Percentiles rank a stretch among this genome's conserved stretches.
phyloP scores from a whole-genome alignment of 2,797 vertebrate genomes.

The Crypturellus tataupa region DNA sequence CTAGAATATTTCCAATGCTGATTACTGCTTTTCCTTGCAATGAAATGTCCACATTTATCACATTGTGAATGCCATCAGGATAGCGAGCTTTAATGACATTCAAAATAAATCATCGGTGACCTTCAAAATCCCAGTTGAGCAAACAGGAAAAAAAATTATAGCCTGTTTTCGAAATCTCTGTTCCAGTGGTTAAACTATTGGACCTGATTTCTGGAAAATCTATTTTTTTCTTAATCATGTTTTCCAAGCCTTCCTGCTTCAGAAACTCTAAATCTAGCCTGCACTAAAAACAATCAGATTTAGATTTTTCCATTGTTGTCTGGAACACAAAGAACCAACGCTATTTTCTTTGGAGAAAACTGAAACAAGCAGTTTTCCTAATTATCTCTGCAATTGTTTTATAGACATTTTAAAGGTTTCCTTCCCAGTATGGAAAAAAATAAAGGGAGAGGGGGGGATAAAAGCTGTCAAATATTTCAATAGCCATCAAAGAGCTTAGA shows the following conservation, averaged over 20 bases:
- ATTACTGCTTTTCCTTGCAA: not conserved
- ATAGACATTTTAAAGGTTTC: constrained; percentile 57
- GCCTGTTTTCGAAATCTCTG: not conserved
- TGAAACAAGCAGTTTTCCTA: constrained; percentile 64
- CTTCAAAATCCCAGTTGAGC: not conserved
- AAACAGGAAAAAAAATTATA: not conserved
- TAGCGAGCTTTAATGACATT: fast-evolving
- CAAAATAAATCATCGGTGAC: not conserved
- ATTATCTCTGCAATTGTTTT: constrained; percentile 50
- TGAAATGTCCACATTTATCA: not conserved
- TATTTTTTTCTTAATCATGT: not conserved
- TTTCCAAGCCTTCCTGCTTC: constrained; percentile 56
- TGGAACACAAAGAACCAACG: constrained; percentile 61
- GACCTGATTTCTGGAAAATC: not conserved
- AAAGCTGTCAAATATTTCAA: constrained; percentile 57
- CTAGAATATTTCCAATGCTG: not conserved
- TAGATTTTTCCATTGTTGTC: constrained; percentile 48
- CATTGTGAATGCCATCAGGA: not conserved
- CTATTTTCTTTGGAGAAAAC: constrained; percentile 74
- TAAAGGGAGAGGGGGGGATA: not conserved
- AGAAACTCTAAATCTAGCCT: constrained; percentile 31
- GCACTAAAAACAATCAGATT: constrained; percentile 51
- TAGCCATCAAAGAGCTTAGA: constrained; percentile 66
- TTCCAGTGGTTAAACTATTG: not conserved
- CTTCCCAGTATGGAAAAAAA: constrained; percentile 35